Base-by-base conservation (phyloP, 2,888 invertebrate genomes). In the Xestia ashworthii region DNA sequence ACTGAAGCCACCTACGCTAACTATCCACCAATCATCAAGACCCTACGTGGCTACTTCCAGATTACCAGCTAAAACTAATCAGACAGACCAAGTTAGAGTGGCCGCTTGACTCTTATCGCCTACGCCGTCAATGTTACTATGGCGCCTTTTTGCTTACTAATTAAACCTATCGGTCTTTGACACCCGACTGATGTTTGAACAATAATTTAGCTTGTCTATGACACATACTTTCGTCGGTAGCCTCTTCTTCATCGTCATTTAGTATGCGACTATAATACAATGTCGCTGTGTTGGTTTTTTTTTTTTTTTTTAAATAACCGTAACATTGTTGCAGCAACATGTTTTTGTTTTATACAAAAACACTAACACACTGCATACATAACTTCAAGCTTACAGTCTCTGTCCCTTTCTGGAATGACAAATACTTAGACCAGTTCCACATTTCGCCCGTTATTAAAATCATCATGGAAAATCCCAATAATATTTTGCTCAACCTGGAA, bases 81-180 rank as follows among this genome's bases (percentile, higher is more conserved):
- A 76, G 72, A 80, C 71, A 83, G 93, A 48, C 89, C 93, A 84
- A 68, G 67, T 62, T 89, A 89, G 19, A 81, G 82, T 93, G 92
- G 95, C 75, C 89, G 82, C 71, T 50, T 14, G 69, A 69, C 85
- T 90, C 88, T 90, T 93, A 91, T 92, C 95, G 93, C 95, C 95
- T 93, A 95, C 95, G 92, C 92, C 84, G 78, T 87, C 64, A 81
- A 88, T 87, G 89, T 89, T 89, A 85, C 92, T 88, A 88, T 91
- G 93, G 93, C 93, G 93, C 93, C 94, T 94, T 94, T 94, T 94
- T 91, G 93, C 93, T 92, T 92, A 93, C 94, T 94, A 95, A 95
- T 95, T 95, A 94, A 94, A 94, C 88, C 88, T 93, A 94, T 95
- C 95, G 96, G 95, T 95, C 95, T 95, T 95, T 95, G 96, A 96